Conservation (phyloP, 2,888 invertebrate species). For the Xestia sexstrigata region DNA sequence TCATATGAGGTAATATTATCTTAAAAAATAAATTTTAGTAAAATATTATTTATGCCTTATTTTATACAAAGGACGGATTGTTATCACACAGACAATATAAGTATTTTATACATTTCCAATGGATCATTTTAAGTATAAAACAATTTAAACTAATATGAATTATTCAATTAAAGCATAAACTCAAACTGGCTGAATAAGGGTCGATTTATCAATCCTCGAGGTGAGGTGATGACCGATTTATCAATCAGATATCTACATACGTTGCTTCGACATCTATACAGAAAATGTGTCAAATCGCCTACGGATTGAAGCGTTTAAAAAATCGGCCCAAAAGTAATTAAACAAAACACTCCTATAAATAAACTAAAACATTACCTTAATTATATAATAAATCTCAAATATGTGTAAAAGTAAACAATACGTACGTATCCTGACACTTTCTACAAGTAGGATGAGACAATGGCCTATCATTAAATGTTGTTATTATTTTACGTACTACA, state of each 20-base stretch:
- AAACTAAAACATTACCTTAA: no score
- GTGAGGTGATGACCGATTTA: background rate
- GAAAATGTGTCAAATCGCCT: background rate
- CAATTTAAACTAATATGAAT: background rate
- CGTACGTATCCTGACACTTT: no score
- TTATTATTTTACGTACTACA: no score
- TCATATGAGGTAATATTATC: background rate
- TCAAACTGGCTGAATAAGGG: background rate
- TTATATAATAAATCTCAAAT: no score
- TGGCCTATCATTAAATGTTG: no score
- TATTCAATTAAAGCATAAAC: background rate
- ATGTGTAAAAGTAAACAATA: no score
- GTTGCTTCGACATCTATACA: background rate
- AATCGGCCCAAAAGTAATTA: no score
- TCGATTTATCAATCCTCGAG: background rate
- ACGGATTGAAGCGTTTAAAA: no score
- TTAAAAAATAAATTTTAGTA: slow-evolving; percentile 6
- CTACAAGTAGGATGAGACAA: no score
- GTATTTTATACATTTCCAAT: background rate
- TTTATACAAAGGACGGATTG: slow-evolving; percentile 20
- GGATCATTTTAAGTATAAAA: background rate
- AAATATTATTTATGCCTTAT: slow-evolving; percentile 3
- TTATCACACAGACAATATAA: slow-evolving; percentile 13
- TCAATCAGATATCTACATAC: background rate
- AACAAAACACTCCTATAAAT: no score